Evolutionary conservation across 2,113 vertebrate genomes (phyloP).

Genomic region (Eidolon helvum): DNA sequence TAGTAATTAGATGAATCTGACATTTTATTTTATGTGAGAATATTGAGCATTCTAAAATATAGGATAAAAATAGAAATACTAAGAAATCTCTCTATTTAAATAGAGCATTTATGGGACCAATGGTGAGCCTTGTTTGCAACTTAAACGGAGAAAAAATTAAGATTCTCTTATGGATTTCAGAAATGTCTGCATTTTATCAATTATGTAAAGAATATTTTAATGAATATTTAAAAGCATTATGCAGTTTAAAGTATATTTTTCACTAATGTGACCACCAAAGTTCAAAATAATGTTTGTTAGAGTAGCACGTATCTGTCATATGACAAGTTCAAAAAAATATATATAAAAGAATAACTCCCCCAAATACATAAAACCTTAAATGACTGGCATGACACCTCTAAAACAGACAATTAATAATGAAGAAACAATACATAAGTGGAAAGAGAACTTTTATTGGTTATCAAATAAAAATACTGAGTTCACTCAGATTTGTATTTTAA

Average conservation of each 20-base stretch:
- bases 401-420: constrained; percentile 23
- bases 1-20: not conserved
- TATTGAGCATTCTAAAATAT: not conserved
- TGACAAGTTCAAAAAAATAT: not conserved
- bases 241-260: not conserved
- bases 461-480: constrained; percentile 34
- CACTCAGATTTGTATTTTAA: constrained; percentile 41
- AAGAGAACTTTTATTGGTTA: constrained; percentile 39
- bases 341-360: not conserved
- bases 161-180: not conserved
- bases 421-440: constrained; percentile 2
- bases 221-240: not conserved
- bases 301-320: not conserved
- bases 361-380: not conserved
- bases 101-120: not conserved
- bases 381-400: not conserved
- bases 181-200: not conserved
- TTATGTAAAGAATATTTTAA: not conserved
- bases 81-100: not conserved
- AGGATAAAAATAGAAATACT: not conserved
- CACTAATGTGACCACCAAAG: not conserved
- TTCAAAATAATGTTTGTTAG: not conserved
- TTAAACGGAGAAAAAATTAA: not conserved
- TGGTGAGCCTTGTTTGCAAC: not conserved
- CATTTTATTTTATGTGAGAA: not conserved